Percentiles rank a stretch among this genome's conserved stretches.
These are phyloP conservation scores for Phalacrocorax pelagicus DNA, from an alignment of 2,113 vertebrate genomes.

Conservation along the genomic window DNA sequence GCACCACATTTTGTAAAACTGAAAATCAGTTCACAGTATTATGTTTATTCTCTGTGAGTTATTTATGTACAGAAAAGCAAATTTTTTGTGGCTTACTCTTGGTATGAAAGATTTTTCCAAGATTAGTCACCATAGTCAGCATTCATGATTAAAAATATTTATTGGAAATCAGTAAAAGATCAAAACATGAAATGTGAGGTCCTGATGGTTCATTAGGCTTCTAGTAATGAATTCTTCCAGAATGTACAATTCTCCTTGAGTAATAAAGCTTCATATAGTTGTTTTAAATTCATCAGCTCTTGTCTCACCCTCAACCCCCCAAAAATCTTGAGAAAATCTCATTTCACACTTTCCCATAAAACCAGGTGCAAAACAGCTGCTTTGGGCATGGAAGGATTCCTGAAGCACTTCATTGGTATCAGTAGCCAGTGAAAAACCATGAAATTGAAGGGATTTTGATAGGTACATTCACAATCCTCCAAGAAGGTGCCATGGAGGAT, in stretches of 20 bases:
- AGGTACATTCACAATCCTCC: conserved; percentile 7
- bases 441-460: conserved; percentile 50
- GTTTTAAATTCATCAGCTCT: conserved; percentile 1
- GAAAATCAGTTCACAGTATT: neutral
- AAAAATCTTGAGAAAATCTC: conserved; percentile 77
- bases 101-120: neutral
- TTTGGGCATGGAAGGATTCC: conserved; percentile 26
- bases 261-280: conserved; percentile 11
- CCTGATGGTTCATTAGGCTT: neutral
- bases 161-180: neutral
- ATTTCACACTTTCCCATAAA: conserved; percentile 72
- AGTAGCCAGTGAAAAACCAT: conserved; percentile 24
- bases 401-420: conserved; percentile 38
- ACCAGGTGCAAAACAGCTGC: conserved; percentile 76
- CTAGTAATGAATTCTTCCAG: neutral
- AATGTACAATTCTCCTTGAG: neutral
- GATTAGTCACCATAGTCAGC: neutral
- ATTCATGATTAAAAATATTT: neutral
- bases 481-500: conserved; percentile 31
- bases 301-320: neutral
- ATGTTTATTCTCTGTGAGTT: neutral
- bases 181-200: neutral
- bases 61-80: neutral
- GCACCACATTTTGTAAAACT: neutral
- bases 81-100: neutral